phyloP scores from a whole-genome alignment of 2,888 invertebrate species.

The Drosophila kambysellisi region DNA sequence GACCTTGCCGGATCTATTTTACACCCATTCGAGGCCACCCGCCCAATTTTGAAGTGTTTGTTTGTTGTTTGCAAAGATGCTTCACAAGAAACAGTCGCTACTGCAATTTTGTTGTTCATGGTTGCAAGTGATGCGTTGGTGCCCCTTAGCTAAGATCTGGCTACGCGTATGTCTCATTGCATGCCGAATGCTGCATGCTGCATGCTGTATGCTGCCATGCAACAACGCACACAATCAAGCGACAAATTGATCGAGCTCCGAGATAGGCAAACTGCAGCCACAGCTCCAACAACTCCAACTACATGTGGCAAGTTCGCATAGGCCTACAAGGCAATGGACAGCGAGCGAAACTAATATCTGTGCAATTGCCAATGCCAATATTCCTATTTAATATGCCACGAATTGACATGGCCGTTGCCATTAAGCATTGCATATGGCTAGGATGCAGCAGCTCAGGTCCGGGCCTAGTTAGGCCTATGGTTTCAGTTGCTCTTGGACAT shows the following conservation, averaged over 20 bases:
- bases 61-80: neutral
- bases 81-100: neutral
- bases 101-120: neutral
- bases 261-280: slow-evolving; percentile 58
- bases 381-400: slow-evolving; percentile 82
- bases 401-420: slow-evolving; percentile 79
- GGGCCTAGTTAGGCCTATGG: slow-evolving; percentile 7
- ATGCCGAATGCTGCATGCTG: slow-evolving; percentile 17
- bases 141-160: neutral
- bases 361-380: slow-evolving; percentile 79
- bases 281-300: slow-evolving; percentile 17
- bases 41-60: neutral
- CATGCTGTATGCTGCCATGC: slow-evolving; percentile 49
- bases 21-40: neutral
- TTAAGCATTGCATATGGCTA: slow-evolving; percentile 73
- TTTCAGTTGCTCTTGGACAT: slow-evolving; percentile 36
- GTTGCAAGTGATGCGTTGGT: neutral
- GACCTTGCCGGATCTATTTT: neutral
- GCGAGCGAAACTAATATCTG: slow-evolving; percentile 71
- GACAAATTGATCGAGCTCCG: slow-evolving; percentile 77
- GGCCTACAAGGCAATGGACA: slow-evolving; percentile 54
- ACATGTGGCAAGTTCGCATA: slow-evolving; percentile 30
- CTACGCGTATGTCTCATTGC: slow-evolving; percentile 15
- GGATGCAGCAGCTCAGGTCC: slow-evolving; percentile 20
- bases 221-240: slow-evolving; percentile 75